Conservation (phyloP, 2,113 vertebrate species). For the Oreochromis spilurus region DNA sequence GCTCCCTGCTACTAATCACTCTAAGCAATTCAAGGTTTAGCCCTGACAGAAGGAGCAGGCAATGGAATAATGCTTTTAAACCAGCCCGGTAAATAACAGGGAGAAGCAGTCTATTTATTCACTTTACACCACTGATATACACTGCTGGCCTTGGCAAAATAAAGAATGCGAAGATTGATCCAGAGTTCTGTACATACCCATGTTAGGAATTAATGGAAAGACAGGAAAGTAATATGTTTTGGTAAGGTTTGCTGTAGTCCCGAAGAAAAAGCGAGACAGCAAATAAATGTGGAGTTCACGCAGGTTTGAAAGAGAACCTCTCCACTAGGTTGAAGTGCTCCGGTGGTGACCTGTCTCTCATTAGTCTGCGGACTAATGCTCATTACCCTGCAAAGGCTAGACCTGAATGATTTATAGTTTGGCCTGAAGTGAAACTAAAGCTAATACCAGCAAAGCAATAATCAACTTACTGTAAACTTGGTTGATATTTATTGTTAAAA, state of each 20-base stretch:
- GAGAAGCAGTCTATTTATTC: conserved; percentile 45
- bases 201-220: neutral
- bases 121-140: conserved; percentile 36
- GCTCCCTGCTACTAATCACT: conserved; percentile 63
- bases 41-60: conserved; percentile 35
- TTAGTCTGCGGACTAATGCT: conserved; percentile 61
- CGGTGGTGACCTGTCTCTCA: conserved; percentile 48
- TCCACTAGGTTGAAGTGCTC: conserved; percentile 9
- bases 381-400: conserved; percentile 48
- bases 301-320: conserved; percentile 14
- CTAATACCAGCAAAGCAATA: conserved; percentile 63
- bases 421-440: conserved; percentile 39
- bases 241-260: neutral
- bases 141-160: conserved; percentile 26
- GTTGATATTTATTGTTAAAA: conserved; percentile 18
- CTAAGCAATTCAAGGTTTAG: conserved; percentile 53
- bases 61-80: conserved; percentile 48
- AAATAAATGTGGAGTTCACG: neutral
- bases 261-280: neutral
- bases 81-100: conserved; percentile 52
- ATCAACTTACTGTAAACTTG: conserved; percentile 51
- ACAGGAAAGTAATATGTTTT: conserved; percentile 2
- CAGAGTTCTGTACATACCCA: neutral
- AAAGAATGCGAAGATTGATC: neutral
- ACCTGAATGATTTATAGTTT: conserved; percentile 54